Base-by-base conservation (phyloP, 2,113 vertebrate species). In the Notarius lentiginosus region DNA sequence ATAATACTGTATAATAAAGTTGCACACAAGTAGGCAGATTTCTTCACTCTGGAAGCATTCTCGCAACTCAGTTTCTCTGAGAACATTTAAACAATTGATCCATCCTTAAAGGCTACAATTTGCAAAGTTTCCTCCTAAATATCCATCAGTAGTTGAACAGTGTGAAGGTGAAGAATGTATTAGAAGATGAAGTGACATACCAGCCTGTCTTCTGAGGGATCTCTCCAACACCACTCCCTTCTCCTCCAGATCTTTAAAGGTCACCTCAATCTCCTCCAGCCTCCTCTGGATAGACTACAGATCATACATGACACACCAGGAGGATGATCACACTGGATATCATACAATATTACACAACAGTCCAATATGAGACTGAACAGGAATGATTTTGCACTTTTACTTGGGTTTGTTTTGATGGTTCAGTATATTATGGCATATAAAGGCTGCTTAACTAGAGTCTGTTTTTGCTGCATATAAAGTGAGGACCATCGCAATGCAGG, bases 241-340 rank as follows among this genome's bases (percentile, higher is more conserved):
- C 0, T 95, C 93, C 91, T 99, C 98, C 92, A 98, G 92, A 1
- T 98, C 96, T 79, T 94, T 96, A 90, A 97, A 96, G 0, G 94
- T 95, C 90, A 95, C 96, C 73, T 98, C 97, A 0, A 99, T 99
- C 92, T 99, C 98, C 86, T 98, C 95, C 88, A 97, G 95, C 18
- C 97, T 93, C 82, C 97, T 94, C 93, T 99, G 98, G 92, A 99
- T 96, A 80, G 96, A 93, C 97, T 99, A 93, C 0, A 18, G 34
- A 61, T 30, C 11, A 68, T 53, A 88, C 72, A 82, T 0, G 60
- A 30, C 66, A 84, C 12, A 24, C 41, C 41, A 79, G 15, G 2
- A 27, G 53, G 14, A 79, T 79, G 53, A 79, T 79, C 34, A 53
- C 20, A 79, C 14, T 20, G n/a, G 7, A 27, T 4, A 65, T 77